phyloP scores from a whole-genome alignment of 2,797 vertebrate genomes.

The Merluccius polli region DNA sequence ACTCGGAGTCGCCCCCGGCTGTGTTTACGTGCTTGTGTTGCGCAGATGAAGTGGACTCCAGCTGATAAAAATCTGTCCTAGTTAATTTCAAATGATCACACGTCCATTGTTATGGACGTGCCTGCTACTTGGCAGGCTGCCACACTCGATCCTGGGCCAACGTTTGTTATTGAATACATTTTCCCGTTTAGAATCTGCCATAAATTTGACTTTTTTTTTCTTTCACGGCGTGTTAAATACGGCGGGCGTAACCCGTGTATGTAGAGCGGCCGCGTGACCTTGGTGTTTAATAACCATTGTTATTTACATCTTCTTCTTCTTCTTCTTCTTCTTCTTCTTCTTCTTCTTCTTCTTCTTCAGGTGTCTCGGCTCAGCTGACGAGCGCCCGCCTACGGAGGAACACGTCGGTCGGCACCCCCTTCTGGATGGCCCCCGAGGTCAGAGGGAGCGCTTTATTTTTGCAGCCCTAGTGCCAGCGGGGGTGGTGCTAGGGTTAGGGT shows the following conservation, averaged over 20 bases:
- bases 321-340: conserved; percentile 34
- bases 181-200: conserved; percentile 35
- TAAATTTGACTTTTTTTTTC: conserved; percentile 32
- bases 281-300: too few relatives aligned
- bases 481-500: too few relatives aligned
- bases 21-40: conserved; percentile 79
- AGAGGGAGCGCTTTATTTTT: conserved; percentile 32
- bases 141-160: conserved; percentile 59
- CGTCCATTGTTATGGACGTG: conserved; percentile 63
- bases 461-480: too few relatives aligned
- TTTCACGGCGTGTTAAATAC: conserved; percentile 26
- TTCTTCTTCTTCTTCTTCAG: conserved; percentile 62
- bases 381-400: conserved; percentile 91
- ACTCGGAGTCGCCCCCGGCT: conserved; percentile 79
- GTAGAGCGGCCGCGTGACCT: background rate
- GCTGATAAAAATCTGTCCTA: conserved; percentile 82
- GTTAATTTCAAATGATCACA: conserved; percentile 82
- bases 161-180: conserved; percentile 60
- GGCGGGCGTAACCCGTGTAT: background rate
- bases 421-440: conserved; percentile 99
- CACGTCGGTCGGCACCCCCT: conserved; percentile 96
- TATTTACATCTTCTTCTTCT: too few relatives aligned
- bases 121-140: conserved; percentile 62
- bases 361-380: conserved; percentile 94
- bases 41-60: conserved; percentile 82